Conservation (phyloP, 2,888 invertebrate species). For the Cryptocephalus moraei region DNA sequence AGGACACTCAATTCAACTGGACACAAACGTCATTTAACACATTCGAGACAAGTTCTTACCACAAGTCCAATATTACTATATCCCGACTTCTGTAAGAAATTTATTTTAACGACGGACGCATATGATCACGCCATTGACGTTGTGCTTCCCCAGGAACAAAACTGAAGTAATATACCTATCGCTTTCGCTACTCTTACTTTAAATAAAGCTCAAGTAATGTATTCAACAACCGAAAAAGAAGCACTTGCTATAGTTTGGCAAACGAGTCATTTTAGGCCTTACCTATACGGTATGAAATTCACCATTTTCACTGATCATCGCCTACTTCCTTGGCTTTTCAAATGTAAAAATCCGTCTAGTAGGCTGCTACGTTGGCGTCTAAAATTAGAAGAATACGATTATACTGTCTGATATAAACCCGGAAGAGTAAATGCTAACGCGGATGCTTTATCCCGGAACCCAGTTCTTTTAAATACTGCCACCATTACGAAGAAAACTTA, state of each 20-base stretch:
- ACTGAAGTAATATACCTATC: background rate
- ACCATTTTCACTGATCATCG: constrained; percentile 27
- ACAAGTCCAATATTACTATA: background rate
- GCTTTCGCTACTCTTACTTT: background rate
- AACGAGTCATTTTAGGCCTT: constrained; percentile 28
- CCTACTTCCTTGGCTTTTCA: constrained; percentile 27
- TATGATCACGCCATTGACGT: background rate
- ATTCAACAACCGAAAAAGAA: background rate
- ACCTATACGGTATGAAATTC: constrained; percentile 30
- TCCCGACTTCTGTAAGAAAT: background rate
- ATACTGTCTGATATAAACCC: constrained; percentile 23
- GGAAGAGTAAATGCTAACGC: too few relatives aligned
- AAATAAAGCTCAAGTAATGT: background rate
- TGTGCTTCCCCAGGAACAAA: background rate
- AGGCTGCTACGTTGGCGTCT: constrained; percentile 24
- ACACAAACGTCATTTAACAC: background rate
- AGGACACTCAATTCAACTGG: background rate
- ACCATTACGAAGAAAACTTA: too few relatives aligned
- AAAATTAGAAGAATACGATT: constrained; percentile 24
- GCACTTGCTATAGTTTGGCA: background rate
- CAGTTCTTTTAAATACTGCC: too few relatives aligned
- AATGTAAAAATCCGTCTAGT: constrained; percentile 20
- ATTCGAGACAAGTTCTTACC: background rate
- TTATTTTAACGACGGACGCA: background rate
- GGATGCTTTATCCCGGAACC: too few relatives aligned